phyloP scores from a whole-genome alignment of 2,113 vertebrate genomes.

The Ivindomyrus marchei region DNA sequence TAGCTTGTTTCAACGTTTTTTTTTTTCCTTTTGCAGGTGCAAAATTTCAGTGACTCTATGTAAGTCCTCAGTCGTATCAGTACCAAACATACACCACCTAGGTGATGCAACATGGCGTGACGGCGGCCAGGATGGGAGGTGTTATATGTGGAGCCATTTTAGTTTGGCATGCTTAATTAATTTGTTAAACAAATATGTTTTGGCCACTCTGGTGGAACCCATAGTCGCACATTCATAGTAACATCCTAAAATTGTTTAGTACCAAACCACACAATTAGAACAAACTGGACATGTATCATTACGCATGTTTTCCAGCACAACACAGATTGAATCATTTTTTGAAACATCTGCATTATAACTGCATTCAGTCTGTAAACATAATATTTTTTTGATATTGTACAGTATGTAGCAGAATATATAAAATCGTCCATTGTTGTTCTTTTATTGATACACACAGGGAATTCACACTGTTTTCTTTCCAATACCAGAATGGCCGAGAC shows the following conservation, averaged over 20 bases:
- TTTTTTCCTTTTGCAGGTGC: background rate
- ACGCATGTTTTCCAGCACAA: background rate
- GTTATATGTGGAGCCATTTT: background rate
- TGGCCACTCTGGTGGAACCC: background rate
- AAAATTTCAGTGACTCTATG: background rate
- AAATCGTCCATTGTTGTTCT: background rate
- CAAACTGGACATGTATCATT: background rate
- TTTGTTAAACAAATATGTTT: background rate
- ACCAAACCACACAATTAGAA: background rate
- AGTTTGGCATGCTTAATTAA: background rate
- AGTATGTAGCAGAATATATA: background rate
- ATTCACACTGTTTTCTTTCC: background rate
- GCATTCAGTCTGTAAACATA: background rate
- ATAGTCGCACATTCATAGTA: background rate
- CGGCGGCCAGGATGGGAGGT: background rate
- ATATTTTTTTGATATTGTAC: background rate
- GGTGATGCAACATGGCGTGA: background rate
- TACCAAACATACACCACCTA: background rate
- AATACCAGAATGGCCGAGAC: constrained; percentile 34
- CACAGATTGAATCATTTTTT: background rate
- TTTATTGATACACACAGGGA: background rate
- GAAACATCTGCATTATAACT: background rate
- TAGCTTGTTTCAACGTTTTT: background rate
- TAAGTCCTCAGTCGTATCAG: background rate
- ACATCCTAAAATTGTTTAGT: background rate